Base-by-base conservation (phyloP, 1,140 invertebrate species). In the Antheraea pernyi region DNA sequence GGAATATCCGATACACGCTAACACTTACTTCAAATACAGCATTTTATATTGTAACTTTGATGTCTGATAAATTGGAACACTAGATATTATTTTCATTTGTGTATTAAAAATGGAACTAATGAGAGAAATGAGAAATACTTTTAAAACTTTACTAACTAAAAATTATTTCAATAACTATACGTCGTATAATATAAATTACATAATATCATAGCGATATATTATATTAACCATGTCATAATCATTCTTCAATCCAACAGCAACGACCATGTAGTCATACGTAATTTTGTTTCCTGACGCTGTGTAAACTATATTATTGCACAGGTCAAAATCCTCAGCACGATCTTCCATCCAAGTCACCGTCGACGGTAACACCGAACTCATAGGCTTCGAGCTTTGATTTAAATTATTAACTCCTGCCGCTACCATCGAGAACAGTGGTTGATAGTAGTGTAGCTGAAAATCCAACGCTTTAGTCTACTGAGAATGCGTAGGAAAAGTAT, bases 391-490 rank as follows among this genome's bases (percentile, higher is more conserved):
- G 3, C 96, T 95, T 0, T 95, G 86, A 7, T 95, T 86, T 9
- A 99, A 78, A 13, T 89, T 93, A 83, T 96, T 97, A 59, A 98
- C 94, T 0, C 98, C 98, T n/a, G 95, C 98, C 0, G 98, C 99
- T 59, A 99, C 95, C 53, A 99, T 91, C 0, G 98, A 99, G 91
- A 97, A 99, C 79, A 99, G 93, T 0, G 99, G 98, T 88, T 99
- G 98, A 93, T 99, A 99, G 92, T 99, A 99, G 92, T 99, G 98
- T 13, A 92, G 91, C 97, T 98, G 84, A 19, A 67, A 59, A 60
- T 10, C 3, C 18, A 60, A 60, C 13, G 9, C 22, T 30, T 30
- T 30, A 30, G 22, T 4, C 22, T 30, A 30, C 4, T 30, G 7
- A 18, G 59, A 9, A 60, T 18, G 59, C 59, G 11, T 11, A 42